Evolutionary conservation across 2,888 invertebrate genomes (phyloP).

Genomic region (Cryptus viduatorius): DNA sequence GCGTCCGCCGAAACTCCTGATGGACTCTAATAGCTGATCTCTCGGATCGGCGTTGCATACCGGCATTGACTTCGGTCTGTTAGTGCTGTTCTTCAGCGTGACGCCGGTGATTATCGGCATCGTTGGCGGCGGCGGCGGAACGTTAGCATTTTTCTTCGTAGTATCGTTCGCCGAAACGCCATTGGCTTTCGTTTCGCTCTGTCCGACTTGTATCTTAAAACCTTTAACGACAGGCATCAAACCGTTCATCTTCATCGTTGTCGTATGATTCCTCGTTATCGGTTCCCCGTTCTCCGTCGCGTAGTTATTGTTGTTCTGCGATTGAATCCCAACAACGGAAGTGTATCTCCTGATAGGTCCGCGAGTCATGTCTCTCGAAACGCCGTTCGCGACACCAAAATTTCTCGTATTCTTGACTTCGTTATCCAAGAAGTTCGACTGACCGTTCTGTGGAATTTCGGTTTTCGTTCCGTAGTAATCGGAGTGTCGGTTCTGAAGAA

Average conservation of each 20-base stretch:
- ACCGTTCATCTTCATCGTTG: conserved; percentile 63
- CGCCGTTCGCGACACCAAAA: conserved; percentile 25
- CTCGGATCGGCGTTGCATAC: conserved; percentile 86
- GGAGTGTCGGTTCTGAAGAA: conserved; percentile 73
- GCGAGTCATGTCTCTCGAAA: conserved; percentile 16
- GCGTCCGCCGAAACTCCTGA: conserved; percentile 88
- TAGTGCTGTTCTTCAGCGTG: conserved; percentile 79
- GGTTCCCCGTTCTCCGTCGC: conserved; percentile 35
- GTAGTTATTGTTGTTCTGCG: conserved; percentile 57
- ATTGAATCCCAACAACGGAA: conserved; percentile 77
- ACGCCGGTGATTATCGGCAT: conserved; percentile 83
- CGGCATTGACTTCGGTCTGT: conserved; percentile 76
- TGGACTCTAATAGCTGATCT: conserved; percentile 89
- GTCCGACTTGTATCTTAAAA: conserved; percentile 68
- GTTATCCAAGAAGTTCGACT: conserved; percentile 38
- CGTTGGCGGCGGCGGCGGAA: conserved; percentile 78
- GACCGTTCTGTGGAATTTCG: conserved; percentile 61
- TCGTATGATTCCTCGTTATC: conserved; percentile 35
- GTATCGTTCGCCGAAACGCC: conserved; percentile 30
- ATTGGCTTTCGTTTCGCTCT: conserved; percentile 56
- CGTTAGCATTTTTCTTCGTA: conserved; percentile 47
- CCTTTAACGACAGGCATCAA: conserved; percentile 77
- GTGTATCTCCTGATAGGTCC: conserved; percentile 75
- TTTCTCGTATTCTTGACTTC: conserved; percentile 50
- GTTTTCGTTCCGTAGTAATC: conserved; percentile 70